Evolutionary conservation across 2,113 vertebrate species (phyloP).

Genomic region (Panthera uncia): DNA sequence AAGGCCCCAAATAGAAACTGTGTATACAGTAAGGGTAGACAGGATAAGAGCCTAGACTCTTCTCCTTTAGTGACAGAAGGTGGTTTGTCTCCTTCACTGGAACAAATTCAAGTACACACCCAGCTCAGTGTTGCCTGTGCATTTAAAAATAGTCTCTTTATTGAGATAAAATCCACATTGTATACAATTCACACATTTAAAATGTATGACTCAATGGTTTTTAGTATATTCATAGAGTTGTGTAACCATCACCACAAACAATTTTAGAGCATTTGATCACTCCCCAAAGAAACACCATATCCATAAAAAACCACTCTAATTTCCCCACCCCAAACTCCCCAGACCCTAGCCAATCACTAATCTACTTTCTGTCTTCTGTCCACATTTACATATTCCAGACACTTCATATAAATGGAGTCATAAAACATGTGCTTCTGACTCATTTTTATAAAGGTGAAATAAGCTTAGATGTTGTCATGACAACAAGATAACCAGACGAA

Average conservation of each 20-base stretch:
- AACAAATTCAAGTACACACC: not conserved
- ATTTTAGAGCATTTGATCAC: not conserved
- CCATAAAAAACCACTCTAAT: not conserved
- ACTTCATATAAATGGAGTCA: not conserved
- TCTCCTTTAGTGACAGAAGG: not conserved
- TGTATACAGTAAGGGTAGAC: not conserved
- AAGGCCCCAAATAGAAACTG: constrained; percentile 55
- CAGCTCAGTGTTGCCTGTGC: not conserved
- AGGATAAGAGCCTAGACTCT: not conserved
- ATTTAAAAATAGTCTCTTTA: not conserved
- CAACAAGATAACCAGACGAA: not conserved
- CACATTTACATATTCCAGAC: not conserved
- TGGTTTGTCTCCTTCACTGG: not conserved
- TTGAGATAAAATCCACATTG: constrained; percentile 38
- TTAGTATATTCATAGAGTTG: not conserved
- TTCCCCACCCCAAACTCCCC: not conserved
- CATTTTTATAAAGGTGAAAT: constrained; percentile 17
- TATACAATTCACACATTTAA: not conserved
- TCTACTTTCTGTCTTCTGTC: not conserved
- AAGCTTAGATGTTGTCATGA: not conserved
- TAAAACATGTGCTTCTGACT: not conserved
- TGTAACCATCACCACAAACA: not conserved
- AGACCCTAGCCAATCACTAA: not conserved
- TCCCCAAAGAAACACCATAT: not conserved
- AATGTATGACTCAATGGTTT: not conserved